A percentile compares a stretch with the other conserved stretches of the same genome.
These are phyloP conservation scores for Vidua macroura DNA, from an alignment of 2,113 vertebrate species.

Conservation along the genomic window DNA sequence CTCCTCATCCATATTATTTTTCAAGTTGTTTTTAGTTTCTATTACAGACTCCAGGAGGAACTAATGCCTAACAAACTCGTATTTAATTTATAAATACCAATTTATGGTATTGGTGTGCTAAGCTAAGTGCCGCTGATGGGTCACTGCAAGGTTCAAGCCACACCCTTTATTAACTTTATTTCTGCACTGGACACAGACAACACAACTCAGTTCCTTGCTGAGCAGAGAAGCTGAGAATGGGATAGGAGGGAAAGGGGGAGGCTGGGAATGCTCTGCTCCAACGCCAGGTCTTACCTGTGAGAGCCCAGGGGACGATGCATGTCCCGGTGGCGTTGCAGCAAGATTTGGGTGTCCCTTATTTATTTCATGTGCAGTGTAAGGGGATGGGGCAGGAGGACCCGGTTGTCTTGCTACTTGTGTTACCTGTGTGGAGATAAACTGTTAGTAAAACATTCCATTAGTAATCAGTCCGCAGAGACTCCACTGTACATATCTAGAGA, in stretches of 20 bases:
- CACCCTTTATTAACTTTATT: not conserved
- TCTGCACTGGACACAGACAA: not conserved
- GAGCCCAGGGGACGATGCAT: slow-evolving; percentile 90
- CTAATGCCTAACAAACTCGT: not conserved
- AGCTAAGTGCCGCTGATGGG: not conserved
- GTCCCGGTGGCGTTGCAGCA: slow-evolving; percentile 90
- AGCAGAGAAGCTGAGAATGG: not conserved
- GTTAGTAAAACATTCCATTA: slow-evolving; percentile 61
- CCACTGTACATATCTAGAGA: not conserved
- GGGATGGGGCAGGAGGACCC: slow-evolving; percentile 80
- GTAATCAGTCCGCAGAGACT: not conserved
- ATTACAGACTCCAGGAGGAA: not conserved
- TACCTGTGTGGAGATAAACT: slow-evolving; percentile 76
- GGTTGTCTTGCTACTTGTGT: slow-evolving; percentile 91
- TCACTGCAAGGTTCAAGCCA: not conserved
- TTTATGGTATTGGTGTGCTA: not conserved
- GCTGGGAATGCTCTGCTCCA: not conserved
- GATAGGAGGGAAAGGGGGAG: not conserved
- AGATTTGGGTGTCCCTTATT: slow-evolving; percentile 94
- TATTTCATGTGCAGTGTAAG: slow-evolving; percentile 91
- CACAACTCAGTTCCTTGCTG: not conserved
- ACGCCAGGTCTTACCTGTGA: slow-evolving; percentile 90
- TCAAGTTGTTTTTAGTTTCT: not conserved
- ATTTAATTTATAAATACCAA: not conserved
- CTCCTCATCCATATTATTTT: not conserved